Percentiles rank a stretch among this genome's conserved stretches.
Evolutionary conservation across 2,113 vertebrate genomes (phyloP).

Genomic region (Argyrosomus japonicus): DNA sequence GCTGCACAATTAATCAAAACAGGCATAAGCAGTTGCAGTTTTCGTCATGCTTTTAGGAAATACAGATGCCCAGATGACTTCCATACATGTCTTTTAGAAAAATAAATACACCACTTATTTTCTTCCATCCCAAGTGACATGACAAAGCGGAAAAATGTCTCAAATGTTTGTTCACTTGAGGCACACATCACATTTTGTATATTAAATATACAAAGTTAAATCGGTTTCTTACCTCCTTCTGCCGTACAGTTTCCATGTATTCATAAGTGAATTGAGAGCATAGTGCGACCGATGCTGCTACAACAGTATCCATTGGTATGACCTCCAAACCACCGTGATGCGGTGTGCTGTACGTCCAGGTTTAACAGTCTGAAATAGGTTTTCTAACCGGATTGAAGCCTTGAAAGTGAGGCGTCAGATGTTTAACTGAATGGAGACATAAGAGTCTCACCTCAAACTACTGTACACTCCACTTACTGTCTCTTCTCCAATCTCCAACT

Average conservation of each 20-base stretch:
- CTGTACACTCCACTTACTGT: slow-evolving; percentile 14
- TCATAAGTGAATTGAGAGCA: slow-evolving; percentile 22
- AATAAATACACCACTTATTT: neutral
- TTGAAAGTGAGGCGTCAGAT: neutral
- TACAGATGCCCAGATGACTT: neutral
- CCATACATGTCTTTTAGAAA: no score
- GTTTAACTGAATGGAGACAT: slow-evolving; percentile 9
- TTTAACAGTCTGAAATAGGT: neutral
- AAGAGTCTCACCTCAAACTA: neutral
- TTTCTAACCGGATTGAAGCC: slow-evolving; percentile 9
- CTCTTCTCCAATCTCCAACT: slow-evolving; percentile 29
- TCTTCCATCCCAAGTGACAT: neutral
- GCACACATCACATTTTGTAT: neutral
- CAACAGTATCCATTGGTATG: slow-evolving; percentile 60
- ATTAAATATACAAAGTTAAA: neutral
- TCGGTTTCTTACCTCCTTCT: slow-evolving; percentile 60
- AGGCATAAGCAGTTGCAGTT: neutral
- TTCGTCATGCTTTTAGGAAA: neutral
- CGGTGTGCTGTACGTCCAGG: neutral
- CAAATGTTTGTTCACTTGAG: neutral
- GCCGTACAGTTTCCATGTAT: slow-evolving; percentile 46
- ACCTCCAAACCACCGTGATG: slow-evolving; percentile 9
- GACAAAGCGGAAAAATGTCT: no score
- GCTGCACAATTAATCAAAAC: neutral
- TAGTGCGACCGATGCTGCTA: slow-evolving; percentile 17